Conservation (phyloP, 1,140 invertebrate genomes). For the Drosophila gunungcola region DNA sequence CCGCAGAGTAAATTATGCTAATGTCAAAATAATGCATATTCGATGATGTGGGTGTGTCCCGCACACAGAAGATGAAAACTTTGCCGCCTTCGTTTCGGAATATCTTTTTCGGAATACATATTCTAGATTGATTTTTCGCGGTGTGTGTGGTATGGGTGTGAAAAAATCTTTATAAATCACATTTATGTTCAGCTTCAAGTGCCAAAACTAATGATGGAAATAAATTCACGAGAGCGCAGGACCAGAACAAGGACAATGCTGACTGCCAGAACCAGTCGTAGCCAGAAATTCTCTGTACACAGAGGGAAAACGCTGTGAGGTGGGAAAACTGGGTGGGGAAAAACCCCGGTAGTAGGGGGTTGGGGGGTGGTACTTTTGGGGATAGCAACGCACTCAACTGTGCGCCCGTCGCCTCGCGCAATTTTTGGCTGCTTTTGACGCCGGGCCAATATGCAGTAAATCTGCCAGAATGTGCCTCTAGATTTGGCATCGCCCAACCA, state of each 20-base stretch:
- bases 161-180: constrained; percentile 74
- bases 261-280: constrained; percentile 64
- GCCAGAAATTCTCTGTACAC: constrained; percentile 50
- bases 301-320: constrained; percentile 1
- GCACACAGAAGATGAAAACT: constrained; percentile 18
- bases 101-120: constrained; percentile 2
- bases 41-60: constrained; percentile 72
- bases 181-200: constrained; percentile 80
- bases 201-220: constrained; percentile 83
- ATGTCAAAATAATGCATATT: constrained; percentile 84
- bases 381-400: constrained; percentile 56
- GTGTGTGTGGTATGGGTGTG: constrained; percentile 24
- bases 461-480: constrained; percentile 84
- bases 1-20: constrained; percentile 80
- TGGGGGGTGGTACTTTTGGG: not conserved
- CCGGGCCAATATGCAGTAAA: constrained; percentile 84
- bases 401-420: constrained; percentile 44
- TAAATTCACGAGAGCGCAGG: constrained; percentile 71
- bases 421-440: constrained; percentile 83
- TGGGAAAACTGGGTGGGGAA: constrained; percentile 5
- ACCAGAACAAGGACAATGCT: constrained; percentile 69
- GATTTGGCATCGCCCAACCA: constrained; percentile 76
- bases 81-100: constrained; percentile 10
- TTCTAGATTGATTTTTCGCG: constrained; percentile 59
- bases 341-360: no score